A percentile compares a stretch with the other conserved stretches of the same genome.
phyloP scores from a whole-genome alignment of 2,888 invertebrate genomes.

The Syrista parreyssii region DNA sequence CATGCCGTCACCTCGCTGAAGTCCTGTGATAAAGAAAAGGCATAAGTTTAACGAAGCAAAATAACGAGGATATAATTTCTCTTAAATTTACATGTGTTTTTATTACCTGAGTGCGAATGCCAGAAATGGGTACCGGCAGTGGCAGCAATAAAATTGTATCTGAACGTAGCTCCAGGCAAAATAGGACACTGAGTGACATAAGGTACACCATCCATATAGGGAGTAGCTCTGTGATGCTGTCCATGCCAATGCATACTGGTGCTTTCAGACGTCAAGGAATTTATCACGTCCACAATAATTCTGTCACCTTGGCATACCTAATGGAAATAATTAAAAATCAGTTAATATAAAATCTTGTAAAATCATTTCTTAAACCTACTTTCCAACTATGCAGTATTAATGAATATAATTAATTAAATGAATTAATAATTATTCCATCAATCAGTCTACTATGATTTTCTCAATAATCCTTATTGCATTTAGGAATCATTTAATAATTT shows the following conservation, averaged over 20 bases:
- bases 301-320: constrained; percentile 89
- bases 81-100: background rate
- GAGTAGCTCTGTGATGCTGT: constrained; percentile 80
- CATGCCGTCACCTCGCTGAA: constrained; percentile 88
- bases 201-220: constrained; percentile 92
- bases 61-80: background rate
- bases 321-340: too few relatives aligned
- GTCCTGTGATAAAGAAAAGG: constrained; percentile 69
- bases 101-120: constrained; percentile 77
- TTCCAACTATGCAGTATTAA: too few relatives aligned
- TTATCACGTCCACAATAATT: constrained; percentile 85
- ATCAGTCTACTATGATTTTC: too few relatives aligned
- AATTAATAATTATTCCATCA: too few relatives aligned
- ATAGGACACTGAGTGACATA: constrained; percentile 89
- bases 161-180: constrained; percentile 78
- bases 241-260: constrained; percentile 95
- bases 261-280: constrained; percentile 81
- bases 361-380: background rate
- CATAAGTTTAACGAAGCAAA: background rate
- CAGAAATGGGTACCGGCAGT: constrained; percentile 88
- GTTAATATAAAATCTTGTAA: background rate
- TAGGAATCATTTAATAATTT: background rate
- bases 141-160: constrained; percentile 79
- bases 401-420: too few relatives aligned
- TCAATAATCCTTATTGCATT: too few relatives aligned